Base-by-base conservation (phyloP, 2,113 vertebrate genomes). In the Chelonoidis abingdonii region DNA sequence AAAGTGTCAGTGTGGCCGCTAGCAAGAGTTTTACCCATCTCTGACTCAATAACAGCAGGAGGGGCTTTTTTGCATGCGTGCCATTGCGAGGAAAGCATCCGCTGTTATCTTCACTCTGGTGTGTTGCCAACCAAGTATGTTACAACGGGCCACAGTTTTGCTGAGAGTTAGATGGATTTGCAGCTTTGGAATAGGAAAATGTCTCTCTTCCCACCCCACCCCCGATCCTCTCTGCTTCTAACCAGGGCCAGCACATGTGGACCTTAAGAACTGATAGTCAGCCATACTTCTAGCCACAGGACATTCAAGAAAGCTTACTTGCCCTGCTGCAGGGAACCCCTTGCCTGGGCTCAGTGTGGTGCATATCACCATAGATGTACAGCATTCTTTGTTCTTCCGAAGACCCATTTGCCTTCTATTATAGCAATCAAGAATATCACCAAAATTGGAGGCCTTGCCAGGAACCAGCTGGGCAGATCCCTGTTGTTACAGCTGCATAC, bases 61-160 rank as follows among this genome's bases (percentile, higher is more conserved):
- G 80, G 19, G 94, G 57, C 24, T 47, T 76, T 24, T 78, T 78
- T 47, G 29, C 2, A 57, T n/a, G 49, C 2, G 12, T 4, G 4
- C 3, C 65, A 90, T 83, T 50, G 50, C 83, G 72, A 88, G 44
- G 90, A 89, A 95, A 95, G 91, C 62, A 76, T 75, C 81, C 89
- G 92, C 41, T 0, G 2, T 95, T 95, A 95, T 94, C 96, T 95
- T 87, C 1, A 2, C 56, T 49, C 89, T 89, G 78, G 65, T 88
- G 31, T 1, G 19, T 85, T 91, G 93, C 93, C 93, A 96, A 92
- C 93, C 89, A 90, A 90, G 75, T 19, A 89, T 94, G 86, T 85
- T 91, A 54, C 81, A 96, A 81, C 92, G 93, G 57, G 86, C 88
- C 75, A 50, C 90, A 94, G 6, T 2, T 50, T 50, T 50, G 14